Evolutionary conservation across 2,797 vertebrate species (phyloP).

Genomic region (Phyllotis vaccarum): DNA sequence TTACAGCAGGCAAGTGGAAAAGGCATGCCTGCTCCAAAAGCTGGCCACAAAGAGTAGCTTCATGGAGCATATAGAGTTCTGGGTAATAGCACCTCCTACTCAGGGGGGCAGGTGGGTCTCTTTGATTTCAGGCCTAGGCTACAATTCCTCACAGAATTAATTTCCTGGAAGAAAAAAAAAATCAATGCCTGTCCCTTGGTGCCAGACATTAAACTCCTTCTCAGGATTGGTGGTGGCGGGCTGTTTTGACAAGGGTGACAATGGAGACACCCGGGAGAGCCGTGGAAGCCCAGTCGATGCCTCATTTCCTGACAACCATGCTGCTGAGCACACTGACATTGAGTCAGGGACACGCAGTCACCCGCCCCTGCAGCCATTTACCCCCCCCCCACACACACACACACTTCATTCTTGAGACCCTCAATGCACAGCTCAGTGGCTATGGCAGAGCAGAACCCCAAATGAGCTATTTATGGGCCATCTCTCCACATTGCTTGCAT

Average conservation of each 20-base stretch:
- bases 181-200: background rate
- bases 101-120: background rate
- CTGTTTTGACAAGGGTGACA: background rate
- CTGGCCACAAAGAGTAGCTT: background rate
- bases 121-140: background rate
- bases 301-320: background rate
- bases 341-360: constrained; percentile 26
- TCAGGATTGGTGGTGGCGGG: background rate
- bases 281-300: background rate
- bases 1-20: background rate
- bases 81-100: background rate
- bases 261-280: background rate
- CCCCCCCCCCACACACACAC: background rate
- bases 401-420: constrained; percentile 16
- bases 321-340: background rate
- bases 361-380: background rate
- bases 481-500: constrained; percentile 76
- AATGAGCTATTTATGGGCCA: constrained; percentile 79
- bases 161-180: constrained; percentile 30
- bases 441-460: constrained; percentile 60
- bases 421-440: background rate
- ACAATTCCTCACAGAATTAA: constrained; percentile 23
- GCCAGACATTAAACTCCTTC: background rate
- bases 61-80: background rate
- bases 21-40: background rate